phyloP scores from a whole-genome alignment of 2,797 vertebrate genomes.

The Bradypodion ventrale region DNA sequence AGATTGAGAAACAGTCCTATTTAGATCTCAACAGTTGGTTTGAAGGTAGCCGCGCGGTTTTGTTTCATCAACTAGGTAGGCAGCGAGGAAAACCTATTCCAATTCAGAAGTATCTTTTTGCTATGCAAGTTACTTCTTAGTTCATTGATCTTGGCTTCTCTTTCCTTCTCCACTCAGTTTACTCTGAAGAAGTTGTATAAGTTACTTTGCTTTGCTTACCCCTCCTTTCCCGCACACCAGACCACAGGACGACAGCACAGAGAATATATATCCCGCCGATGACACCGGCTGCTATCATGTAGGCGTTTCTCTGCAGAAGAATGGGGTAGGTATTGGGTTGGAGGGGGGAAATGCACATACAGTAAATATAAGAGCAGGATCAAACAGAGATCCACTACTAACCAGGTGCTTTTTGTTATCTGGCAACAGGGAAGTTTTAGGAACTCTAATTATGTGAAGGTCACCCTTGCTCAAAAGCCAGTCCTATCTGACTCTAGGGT shows the following conservation, averaged over 20 bases:
- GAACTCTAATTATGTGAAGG: too few species aligned
- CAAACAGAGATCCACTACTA: not conserved
- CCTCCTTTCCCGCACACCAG: slow-evolving; percentile 87
- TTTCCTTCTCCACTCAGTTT: not conserved
- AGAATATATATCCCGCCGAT: slow-evolving; percentile 87
- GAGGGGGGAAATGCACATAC: not conserved
- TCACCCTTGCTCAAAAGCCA: too few species aligned
- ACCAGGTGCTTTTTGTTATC: not conserved
- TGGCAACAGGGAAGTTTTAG: too few species aligned
- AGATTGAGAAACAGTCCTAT: not conserved
- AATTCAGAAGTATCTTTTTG: not conserved
- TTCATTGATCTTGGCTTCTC: too few species aligned
- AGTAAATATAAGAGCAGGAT: not conserved
- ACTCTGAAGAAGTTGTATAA: too few species aligned
- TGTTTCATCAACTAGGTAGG: too few species aligned
- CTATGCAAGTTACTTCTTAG: not conserved
- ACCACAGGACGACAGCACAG: slow-evolving; percentile 82
- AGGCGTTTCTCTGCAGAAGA: slow-evolving; percentile 83
- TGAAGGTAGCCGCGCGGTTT: too few species aligned
- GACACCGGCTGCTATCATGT: slow-evolving; percentile 87
- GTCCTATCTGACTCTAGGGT: too few species aligned
- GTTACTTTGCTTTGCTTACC: slow-evolving; percentile 70
- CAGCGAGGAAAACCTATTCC: too few species aligned
- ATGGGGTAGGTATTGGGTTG: not conserved
- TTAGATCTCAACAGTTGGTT: too few species aligned